phyloP scores from a whole-genome alignment of 2,888 invertebrate species.

The Merodon equestris region DNA sequence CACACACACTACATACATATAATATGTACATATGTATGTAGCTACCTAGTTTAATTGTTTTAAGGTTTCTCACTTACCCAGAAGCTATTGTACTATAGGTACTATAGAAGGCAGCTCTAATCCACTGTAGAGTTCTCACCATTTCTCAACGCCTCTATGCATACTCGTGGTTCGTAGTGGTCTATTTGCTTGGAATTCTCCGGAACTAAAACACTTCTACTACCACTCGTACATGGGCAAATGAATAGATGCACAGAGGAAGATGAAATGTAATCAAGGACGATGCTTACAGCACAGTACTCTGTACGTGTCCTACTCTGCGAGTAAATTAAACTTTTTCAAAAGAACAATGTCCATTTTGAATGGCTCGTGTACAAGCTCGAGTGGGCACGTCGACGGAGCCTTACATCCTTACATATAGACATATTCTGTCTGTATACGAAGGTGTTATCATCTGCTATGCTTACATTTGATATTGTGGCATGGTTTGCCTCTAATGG shows the following conservation, averaged over 20 bases:
- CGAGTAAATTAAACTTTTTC: conserved; percentile 63
- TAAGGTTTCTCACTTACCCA: conserved; percentile 40
- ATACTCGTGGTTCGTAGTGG: background rate
- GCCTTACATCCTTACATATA: too few species aligned
- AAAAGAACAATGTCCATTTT: conserved; percentile 67
- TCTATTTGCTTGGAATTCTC: background rate
- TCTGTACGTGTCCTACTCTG: conserved; percentile 51
- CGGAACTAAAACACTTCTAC: background rate
- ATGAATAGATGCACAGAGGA: background rate
- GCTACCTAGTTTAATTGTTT: conserved; percentile 66
- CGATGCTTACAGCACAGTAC: conserved; percentile 47
- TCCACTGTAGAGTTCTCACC: conserved; percentile 19
- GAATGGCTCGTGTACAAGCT: conserved; percentile 16
- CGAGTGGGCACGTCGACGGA: background rate
- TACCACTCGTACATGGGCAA: background rate
- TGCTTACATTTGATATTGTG: conserved; percentile 40
- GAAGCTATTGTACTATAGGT: conserved; percentile 5
- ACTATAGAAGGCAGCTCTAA: conserved; percentile 10
- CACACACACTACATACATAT: conserved; percentile 45
- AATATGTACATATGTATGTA: too few species aligned
- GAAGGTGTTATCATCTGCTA: conserved; percentile 10
- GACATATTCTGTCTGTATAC: conserved; percentile 6
- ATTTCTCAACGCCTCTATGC: background rate
- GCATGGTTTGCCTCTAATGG: conserved; percentile 56
- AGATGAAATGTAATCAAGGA: conserved; percentile 63